Percentiles rank a stretch among this genome's conserved stretches.
Evolutionary conservation across 1,140 invertebrate species (phyloP).

Genomic region (Hermetia illucens): DNA sequence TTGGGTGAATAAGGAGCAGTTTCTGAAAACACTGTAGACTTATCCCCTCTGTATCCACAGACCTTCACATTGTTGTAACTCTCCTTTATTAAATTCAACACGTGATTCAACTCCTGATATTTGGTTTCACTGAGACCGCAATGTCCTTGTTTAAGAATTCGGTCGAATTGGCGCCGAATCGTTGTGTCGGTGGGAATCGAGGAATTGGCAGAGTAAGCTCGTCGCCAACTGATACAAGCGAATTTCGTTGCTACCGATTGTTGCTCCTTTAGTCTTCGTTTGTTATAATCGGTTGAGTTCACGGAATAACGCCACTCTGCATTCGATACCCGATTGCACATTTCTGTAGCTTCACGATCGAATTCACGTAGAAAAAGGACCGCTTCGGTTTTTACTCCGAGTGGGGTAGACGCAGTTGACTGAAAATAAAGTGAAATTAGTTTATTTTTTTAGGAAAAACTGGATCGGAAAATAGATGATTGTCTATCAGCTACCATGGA

Average conservation of each 20-base stretch:
- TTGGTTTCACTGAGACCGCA: conserved; percentile 59
- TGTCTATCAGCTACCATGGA: too few relatives aligned
- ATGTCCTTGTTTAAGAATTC: conserved; percentile 52
- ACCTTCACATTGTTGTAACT: conserved; percentile 54
- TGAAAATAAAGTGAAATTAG: too few relatives aligned
- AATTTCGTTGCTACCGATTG: conserved; percentile 55
- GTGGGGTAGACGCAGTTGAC: too few relatives aligned
- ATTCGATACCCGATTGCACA: conserved; percentile 52
- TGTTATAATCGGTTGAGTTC: conserved; percentile 59
- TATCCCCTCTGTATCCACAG: conserved; percentile 48
- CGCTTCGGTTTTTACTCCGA: too few relatives aligned
- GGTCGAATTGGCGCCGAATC: conserved; percentile 51
- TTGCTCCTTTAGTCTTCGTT: conserved; percentile 54
- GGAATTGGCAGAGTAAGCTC: conserved; percentile 51
- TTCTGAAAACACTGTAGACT: too few relatives aligned
- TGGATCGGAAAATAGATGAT: too few relatives aligned
- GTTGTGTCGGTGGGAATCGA: conserved; percentile 48
- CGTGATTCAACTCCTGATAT: conserved; percentile 51
- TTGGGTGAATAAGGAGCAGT: too few relatives aligned
- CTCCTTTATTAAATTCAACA: conserved; percentile 69
- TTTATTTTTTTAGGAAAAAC: too few relatives aligned
- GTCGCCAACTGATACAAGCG: conserved; percentile 55
- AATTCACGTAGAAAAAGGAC: conserved; percentile 56
- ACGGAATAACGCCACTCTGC: conserved; percentile 65
- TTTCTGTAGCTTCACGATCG: conserved; percentile 51